Evolutionary conservation across 1,140 invertebrate species (phyloP).

Genomic region (Chrysomallon squamiferum): DNA sequence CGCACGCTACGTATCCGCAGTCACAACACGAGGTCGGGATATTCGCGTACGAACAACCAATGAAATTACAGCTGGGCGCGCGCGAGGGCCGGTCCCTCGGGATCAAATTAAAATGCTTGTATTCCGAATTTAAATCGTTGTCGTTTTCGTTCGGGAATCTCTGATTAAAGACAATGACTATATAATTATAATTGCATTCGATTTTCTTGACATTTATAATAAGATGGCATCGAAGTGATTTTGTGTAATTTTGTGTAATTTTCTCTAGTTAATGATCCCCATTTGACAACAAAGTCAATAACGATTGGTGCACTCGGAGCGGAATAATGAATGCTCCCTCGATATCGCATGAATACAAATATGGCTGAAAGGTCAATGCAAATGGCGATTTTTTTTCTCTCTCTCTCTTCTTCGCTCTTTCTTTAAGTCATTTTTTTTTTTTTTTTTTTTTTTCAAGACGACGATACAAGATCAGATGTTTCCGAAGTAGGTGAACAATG

Average conservation of each 20-base stretch:
- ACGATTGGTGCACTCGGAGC: too few relatives aligned
- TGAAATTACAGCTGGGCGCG: conserved; percentile 7
- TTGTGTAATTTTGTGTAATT: conserved; percentile 23
- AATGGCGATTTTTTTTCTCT: too few relatives aligned
- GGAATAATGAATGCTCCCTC: too few relatives aligned
- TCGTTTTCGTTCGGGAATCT: background rate
- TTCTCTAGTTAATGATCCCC: conserved; percentile 12
- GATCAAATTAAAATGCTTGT: conserved; percentile 23
- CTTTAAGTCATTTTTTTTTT: too few relatives aligned
- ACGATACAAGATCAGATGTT: too few relatives aligned
- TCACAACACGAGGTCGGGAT: background rate
- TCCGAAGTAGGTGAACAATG: too few relatives aligned
- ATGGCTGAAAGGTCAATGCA: too few relatives aligned
- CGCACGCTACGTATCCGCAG: too few relatives aligned
- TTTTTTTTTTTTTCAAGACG: too few relatives aligned
- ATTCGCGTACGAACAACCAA: conserved; percentile 1
- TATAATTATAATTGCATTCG: conserved; percentile 18
- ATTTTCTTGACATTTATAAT: conserved; percentile 15
- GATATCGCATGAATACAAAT: too few relatives aligned
- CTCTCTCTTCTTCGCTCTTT: too few relatives aligned
- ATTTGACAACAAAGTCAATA: too few relatives aligned
- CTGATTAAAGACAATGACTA: conserved; percentile 6
- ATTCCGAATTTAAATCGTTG: conserved; percentile 14
- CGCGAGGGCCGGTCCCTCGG: background rate
- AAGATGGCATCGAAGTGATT: conserved; percentile 16